Base-by-base conservation (phyloP, 1,140 invertebrate genomes). In the Onthophagus taurus region DNA sequence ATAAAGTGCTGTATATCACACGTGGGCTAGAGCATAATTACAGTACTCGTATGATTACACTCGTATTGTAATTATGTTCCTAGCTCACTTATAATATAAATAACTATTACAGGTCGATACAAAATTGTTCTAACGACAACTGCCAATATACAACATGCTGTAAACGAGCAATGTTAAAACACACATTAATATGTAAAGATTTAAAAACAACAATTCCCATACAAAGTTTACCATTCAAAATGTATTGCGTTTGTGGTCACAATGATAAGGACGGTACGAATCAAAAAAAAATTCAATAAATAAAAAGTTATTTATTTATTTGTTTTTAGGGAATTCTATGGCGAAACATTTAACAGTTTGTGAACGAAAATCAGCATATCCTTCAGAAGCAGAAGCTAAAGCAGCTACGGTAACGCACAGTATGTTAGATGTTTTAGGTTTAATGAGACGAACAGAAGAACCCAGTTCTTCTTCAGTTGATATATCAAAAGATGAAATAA, bases 81-180 rank as follows among this genome's bases (percentile, higher is more conserved):
- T 9, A 11, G 31, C 18, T 33, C n/a, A 18, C 23, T 37, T 29
- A 5, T 34, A n/a, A n/a, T n/a, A n/a, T n/a, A n/a, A n/a, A n/a
- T n/a, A n/a, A n/a, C n/a, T n/a, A 38, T 45, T 41, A 24, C n/a
- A 87, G 83, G 1, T 82, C 83, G 0, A 72, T 76, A 57, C 71
- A 80, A 48, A 74, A 66, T 44, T 90, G 85, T 61, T 72, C 72
- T 30, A 79, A 60, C 47, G 51, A 51, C 13, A 61, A 81, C 46
- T 90, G 86, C 55, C 73, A 77, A 47, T 90, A 80, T 57, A 71
- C 77, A 34, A 85, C 83, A 4, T 81, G 78, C 44, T 89, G 86
- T 61, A 76, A 76, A 61, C 73, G 76, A 43, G 80, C 82, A 1
- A 81, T 86, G 67, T 70, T 78, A 51, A 73, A 77, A 36, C 86